Evolutionary conservation across 2,797 vertebrate species (phyloP).

Genomic region (Xenopus petersii): DNA sequence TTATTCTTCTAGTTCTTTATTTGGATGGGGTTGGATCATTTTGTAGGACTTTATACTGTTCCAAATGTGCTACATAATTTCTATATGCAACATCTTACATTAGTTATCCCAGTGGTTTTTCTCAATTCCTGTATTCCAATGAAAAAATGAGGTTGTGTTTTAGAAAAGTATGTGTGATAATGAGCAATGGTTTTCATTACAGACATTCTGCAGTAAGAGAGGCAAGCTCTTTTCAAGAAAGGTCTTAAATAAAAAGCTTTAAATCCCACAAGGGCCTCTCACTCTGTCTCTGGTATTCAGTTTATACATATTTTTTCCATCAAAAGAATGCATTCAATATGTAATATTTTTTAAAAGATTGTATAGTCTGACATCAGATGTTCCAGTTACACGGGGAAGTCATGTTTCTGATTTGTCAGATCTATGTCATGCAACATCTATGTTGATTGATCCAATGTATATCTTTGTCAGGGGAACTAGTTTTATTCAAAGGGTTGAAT

Average conservation of each 20-base stretch:
- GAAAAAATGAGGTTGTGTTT: slow-evolving; percentile 30
- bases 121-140: slow-evolving; percentile 30
- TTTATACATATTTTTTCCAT: slow-evolving; percentile 48
- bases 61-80: slow-evolving; percentile 22
- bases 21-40: neutral
- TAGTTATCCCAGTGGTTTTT: slow-evolving; percentile 35
- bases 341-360: slow-evolving; percentile 33
- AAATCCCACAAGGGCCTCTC: slow-evolving; percentile 30
- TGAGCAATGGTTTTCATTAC: slow-evolving; percentile 48
- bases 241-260: slow-evolving; percentile 44
- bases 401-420: slow-evolving; percentile 39
- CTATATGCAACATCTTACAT: slow-evolving; percentile 37
- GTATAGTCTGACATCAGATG: slow-evolving; percentile 35
- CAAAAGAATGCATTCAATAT: slow-evolving; percentile 44
- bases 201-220: slow-evolving; percentile 36
- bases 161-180: slow-evolving; percentile 45
- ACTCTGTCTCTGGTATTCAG: slow-evolving; percentile 37
- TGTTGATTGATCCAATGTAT: slow-evolving; percentile 10
- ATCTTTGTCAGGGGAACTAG: no score
- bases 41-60: neutral
- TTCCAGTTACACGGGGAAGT: slow-evolving; percentile 35
- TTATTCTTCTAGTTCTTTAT: no score
- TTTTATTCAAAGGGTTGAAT: no score
- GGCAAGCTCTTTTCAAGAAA: slow-evolving; percentile 39
- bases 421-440: slow-evolving; percentile 11